phyloP scores from a whole-genome alignment of 2,113 vertebrate genomes.

The Struthidea cinerea region DNA sequence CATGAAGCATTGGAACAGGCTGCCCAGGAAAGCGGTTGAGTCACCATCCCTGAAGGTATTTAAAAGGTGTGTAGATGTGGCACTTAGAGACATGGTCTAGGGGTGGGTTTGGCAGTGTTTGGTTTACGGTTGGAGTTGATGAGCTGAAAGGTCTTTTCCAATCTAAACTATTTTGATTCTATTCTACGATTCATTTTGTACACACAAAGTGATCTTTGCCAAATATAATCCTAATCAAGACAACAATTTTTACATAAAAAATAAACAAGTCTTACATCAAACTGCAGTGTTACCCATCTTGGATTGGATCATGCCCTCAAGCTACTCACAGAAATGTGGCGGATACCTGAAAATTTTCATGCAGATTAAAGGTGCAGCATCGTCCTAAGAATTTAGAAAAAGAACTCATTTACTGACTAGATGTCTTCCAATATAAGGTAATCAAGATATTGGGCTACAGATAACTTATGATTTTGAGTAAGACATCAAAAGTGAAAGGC shows the following conservation, averaged over 20 bases:
- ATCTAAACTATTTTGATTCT: not conserved
- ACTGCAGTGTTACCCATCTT: not conserved
- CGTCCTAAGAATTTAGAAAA: not conserved
- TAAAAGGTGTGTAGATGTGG: not conserved
- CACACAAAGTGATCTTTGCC: not conserved
- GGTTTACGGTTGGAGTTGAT: fast-evolving
- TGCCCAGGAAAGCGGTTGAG: not conserved
- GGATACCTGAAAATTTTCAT: not conserved
- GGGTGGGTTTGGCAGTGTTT: not conserved
- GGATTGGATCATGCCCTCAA: not conserved
- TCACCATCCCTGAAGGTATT: not conserved
- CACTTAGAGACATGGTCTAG: not conserved
- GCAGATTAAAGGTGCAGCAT: not conserved
- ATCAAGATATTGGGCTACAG: not conserved
- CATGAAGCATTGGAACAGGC: not conserved
- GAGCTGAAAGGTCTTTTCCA: not conserved
- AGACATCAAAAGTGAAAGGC: not conserved
- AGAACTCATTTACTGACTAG: not conserved
- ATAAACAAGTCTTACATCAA: not conserved
- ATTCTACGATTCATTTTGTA: not conserved
- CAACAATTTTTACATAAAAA: not conserved
- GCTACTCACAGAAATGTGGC: not conserved
- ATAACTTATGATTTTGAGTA: not conserved
- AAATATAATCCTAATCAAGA: not conserved
- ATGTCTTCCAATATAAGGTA: not conserved